Conservation (phyloP, 2,888 invertebrate genomes). For the Andrena trimmerana region DNA sequence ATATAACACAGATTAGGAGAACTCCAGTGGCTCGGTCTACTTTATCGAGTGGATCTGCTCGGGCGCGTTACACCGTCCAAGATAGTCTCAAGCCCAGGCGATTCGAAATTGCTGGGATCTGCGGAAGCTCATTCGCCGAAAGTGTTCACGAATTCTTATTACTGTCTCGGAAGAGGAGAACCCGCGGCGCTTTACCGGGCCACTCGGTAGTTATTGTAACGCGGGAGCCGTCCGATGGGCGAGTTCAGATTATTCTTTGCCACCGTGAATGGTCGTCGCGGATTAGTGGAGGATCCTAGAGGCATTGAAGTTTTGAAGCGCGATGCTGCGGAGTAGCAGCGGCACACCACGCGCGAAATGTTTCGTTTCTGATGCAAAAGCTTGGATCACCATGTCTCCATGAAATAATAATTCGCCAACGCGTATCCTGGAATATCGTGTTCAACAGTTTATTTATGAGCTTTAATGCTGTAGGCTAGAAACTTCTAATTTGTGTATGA, state of each 20-base stretch:
- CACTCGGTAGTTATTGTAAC: slow-evolving; percentile 4
- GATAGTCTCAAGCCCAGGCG: neutral
- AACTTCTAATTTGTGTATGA: no score
- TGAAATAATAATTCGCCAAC: slow-evolving; percentile 6
- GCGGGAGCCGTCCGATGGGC: neutral
- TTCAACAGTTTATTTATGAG: neutral
- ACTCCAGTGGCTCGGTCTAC: slow-evolving; percentile 9
- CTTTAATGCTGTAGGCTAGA: neutral
- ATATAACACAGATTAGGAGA: slow-evolving; percentile 20
- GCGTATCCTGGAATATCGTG: neutral
- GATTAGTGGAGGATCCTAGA: slow-evolving; percentile 28
- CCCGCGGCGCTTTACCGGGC: neutral
- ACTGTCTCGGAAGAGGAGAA: neutral
- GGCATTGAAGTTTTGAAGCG: slow-evolving; percentile 34
- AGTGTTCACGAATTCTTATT: slow-evolving; percentile 6
- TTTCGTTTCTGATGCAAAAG: slow-evolving; percentile 39
- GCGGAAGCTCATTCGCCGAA: neutral
- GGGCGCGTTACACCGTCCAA: slow-evolving; percentile 2
- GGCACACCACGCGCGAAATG: slow-evolving; percentile 20
- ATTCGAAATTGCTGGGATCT: neutral
- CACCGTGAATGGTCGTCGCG: slow-evolving; percentile 5
- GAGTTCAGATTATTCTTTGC: slow-evolving; percentile 6
- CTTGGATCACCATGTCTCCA: neutral
- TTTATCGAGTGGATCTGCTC: slow-evolving; percentile 13
- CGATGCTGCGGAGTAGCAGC: slow-evolving; percentile 13